A percentile compares a stretch with the other conserved stretches of the same genome.
phyloP scores from a whole-genome alignment of 92 coral and sea anemone genomes.

The Zoanthus sansibaricus region DNA sequence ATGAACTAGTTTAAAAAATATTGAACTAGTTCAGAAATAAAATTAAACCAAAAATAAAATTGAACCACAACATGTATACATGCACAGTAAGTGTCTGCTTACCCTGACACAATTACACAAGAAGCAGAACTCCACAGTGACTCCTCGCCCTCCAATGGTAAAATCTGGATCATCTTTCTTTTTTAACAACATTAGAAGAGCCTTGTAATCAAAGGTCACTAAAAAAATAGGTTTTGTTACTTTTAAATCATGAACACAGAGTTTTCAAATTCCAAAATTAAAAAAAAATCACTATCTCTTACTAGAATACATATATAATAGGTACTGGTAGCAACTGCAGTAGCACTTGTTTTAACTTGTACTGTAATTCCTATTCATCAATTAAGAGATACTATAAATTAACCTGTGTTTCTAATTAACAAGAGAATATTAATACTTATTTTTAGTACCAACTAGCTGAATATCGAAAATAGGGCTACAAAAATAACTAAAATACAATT shows the following conservation, averaged over 20 bases:
- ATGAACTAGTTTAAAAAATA: too few species aligned
- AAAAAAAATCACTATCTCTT: not conserved
- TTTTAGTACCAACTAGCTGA: too few species aligned
- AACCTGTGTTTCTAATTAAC: too few species aligned
- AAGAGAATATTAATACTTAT: too few species aligned
- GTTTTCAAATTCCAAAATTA: not conserved
- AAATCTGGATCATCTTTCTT: slow-evolving; percentile 39
- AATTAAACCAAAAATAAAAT: too few species aligned
- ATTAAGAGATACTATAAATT: too few species aligned
- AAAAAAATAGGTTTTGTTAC: not conserved
- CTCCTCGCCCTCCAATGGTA: slow-evolving; percentile 53
- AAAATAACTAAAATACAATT: not conserved
- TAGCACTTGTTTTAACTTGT: too few species aligned
- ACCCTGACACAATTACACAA: slow-evolving; percentile 64
- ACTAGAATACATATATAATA: not conserved
- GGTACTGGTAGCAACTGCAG: too few species aligned
- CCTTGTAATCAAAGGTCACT: slow-evolving; percentile 65
- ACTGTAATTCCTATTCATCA: too few species aligned
- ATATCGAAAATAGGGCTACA: too few species aligned
- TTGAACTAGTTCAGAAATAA: too few species aligned
- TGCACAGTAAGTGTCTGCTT: not conserved
- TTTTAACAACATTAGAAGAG: slow-evolving; percentile 48
- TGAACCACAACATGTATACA: not conserved
- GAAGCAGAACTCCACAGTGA: slow-evolving; percentile 50
- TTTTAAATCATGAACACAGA: not conserved